These are phyloP conservation scores for Papilio polyxenes DNA, from an alignment of 1,140 invertebrate species.

Conservation along the genomic window DNA sequence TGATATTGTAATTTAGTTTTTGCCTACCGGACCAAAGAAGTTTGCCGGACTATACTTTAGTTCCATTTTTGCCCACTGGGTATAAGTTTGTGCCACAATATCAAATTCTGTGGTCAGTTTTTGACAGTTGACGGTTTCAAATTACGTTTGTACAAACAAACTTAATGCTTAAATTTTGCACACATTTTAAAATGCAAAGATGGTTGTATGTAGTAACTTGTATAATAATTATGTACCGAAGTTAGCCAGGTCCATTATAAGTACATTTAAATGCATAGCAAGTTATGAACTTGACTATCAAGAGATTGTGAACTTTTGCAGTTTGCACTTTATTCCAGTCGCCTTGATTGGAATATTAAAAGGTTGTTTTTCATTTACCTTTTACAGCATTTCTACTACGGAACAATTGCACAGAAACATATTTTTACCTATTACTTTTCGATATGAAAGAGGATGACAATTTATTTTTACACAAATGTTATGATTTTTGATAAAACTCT, in stretches of 20 bases:
- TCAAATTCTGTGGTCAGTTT: neutral
- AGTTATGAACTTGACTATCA: neutral
- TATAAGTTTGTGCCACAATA: neutral
- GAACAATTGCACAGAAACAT: too few species aligned
- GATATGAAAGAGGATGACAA: too few species aligned
- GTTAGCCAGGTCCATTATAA: neutral
- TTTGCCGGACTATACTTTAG: too few species aligned
- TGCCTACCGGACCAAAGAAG: too few species aligned
- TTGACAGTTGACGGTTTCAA: neutral
- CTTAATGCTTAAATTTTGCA: neutral
- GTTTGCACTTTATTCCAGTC: neutral
- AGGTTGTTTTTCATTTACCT: neutral
- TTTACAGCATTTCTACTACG: neutral
- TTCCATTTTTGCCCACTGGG: too few species aligned
- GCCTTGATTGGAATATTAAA: constrained; percentile 2
- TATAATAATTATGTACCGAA: neutral
- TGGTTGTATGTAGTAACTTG: neutral
- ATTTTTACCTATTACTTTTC: too few species aligned
- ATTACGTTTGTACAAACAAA: neutral
- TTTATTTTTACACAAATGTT: too few species aligned
- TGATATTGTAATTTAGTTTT: too few species aligned
- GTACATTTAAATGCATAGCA: neutral
- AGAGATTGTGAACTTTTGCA: constrained; percentile 7
- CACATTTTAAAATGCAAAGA: neutral
- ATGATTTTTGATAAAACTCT: too few species aligned